Base-by-base conservation (phyloP, 2,113 vertebrate species). In the Oreocharis arfaki region DNA sequence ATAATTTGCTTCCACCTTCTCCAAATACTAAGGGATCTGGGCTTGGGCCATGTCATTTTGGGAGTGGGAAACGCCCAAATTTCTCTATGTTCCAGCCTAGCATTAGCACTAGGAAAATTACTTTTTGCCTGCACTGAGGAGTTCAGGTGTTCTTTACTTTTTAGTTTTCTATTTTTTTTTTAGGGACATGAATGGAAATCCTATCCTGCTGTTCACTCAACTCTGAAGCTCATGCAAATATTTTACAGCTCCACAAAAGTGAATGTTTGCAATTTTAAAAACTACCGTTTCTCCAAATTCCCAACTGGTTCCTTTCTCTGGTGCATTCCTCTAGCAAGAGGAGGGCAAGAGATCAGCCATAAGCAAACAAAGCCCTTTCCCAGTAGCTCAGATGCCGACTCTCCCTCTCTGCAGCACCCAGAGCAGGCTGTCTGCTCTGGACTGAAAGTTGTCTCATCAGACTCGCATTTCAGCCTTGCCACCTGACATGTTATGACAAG, bases 401-500 rank as follows among this genome's bases (percentile, higher is more conserved):
- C 74, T 82, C 37, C 61, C 32, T 55, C 32, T 71, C 69, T 19
- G 26, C 55, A 6, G 57, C 65, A 89, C 59, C 49, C 32, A 3
- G 75, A 76, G 49, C 78, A 79, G 61, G 52, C 69, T 74, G 84
- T 22, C 78, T 78, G 78, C 2, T 2, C 39, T 73, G 85, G 65
- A 52, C 75, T 57, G 28, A 28, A 55, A 76, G n/a, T 88, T 76
- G 65, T 89, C 82, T 91, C 87, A 47, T 76, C 82, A 57, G 75
- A 52, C 46, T 53, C 3, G 3, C 3, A 1, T 79, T 63, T 81
- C 96, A 76, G 53, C 46, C 1, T 79, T 37, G n/a, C 84, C 90
- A 83, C 78, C 65, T 92, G 88, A 91, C 63, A 32, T 28, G 88
- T 88, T 90, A 7, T 94, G 93, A 95, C 89, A 94, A 67, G 64